phyloP scores from a whole-genome alignment of 1,140 invertebrate species.

The Matsumurasca onukii region DNA sequence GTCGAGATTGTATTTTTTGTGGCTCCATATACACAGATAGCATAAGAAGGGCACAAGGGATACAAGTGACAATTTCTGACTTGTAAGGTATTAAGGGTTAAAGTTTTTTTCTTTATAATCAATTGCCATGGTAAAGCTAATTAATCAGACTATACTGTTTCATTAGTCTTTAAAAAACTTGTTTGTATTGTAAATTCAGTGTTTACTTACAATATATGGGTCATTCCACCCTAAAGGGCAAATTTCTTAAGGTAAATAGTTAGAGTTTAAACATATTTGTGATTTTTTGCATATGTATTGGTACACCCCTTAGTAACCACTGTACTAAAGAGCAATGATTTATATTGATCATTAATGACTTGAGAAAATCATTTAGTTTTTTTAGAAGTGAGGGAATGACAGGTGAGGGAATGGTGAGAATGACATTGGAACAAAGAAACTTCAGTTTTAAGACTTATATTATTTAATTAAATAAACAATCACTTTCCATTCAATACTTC shows the following conservation, averaged over 20 bases:
- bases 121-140: background rate
- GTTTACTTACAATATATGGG: background rate
- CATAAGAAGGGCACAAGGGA: too few relatives aligned
- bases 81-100: background rate
- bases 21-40: too few relatives aligned
- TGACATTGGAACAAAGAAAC: background rate
- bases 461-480: background rate
- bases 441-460: background rate
- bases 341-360: background rate
- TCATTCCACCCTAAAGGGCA: slow-evolving; percentile 4
- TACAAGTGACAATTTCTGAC: too few relatives aligned
- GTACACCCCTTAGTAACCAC: background rate
- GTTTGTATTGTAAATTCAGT: background rate
- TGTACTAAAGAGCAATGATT: background rate
- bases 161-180: background rate
- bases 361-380: background rate
- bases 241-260: background rate
- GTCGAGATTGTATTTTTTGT: too few relatives aligned
- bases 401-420: slow-evolving; percentile 6
- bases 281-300: background rate
- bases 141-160: background rate
- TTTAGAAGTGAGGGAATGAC: background rate
- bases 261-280: background rate
- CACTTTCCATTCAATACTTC: too few relatives aligned
- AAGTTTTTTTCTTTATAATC: background rate